Conservation (phyloP, 2,113 vertebrate species). For the Corythornis vintsioides region DNA sequence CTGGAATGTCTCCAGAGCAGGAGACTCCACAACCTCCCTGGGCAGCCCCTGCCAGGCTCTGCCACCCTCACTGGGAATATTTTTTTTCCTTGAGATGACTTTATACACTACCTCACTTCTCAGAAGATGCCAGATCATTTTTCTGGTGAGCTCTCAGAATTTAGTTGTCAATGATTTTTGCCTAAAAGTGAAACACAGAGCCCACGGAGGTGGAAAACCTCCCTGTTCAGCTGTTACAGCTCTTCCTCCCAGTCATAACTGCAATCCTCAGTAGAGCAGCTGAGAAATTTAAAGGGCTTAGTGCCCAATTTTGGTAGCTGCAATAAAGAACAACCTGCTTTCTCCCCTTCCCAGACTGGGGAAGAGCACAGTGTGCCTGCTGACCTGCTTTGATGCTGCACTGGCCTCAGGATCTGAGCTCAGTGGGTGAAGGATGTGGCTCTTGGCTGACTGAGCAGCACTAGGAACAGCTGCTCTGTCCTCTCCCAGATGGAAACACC, state of each 20-base stretch:
- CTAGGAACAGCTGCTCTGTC: background rate
- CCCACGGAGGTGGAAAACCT: background rate
- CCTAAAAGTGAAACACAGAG: background rate
- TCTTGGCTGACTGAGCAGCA: background rate
- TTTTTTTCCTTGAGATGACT: background rate
- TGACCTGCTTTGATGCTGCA: background rate
- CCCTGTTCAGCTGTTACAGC: background rate
- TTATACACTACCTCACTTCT: background rate
- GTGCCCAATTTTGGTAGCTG: background rate
- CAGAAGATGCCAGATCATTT: background rate
- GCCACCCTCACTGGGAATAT: no score
- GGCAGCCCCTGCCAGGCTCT: no score
- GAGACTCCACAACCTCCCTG: no score
- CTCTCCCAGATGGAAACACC: constrained; percentile 13
- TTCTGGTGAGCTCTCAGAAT: background rate
- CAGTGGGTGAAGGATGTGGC: background rate
- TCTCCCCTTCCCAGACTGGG: background rate
- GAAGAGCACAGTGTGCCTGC: background rate
- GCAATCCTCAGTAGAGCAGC: background rate
- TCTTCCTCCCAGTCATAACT: background rate
- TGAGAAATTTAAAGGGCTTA: background rate
- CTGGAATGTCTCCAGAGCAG: no score
- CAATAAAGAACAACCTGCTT: background rate
- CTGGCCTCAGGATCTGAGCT: background rate
- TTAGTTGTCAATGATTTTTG: background rate